Base-by-base conservation (phyloP, 2,797 vertebrate species). In the Microcaecilia unicolor region DNA sequence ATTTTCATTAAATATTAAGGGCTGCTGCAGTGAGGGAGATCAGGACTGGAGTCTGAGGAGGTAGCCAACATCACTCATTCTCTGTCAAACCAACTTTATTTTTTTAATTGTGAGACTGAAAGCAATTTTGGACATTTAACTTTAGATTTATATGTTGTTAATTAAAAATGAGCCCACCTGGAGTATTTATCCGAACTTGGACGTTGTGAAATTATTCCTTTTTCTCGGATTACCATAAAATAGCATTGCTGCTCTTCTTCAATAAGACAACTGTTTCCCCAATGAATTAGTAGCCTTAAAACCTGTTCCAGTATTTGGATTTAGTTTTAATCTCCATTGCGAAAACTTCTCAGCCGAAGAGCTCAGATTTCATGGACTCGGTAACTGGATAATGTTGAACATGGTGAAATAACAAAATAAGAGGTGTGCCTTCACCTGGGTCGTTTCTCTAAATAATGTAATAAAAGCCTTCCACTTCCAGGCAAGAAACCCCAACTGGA, bases 1-100 rank as follows among this genome's bases (percentile, higher is more conserved):
- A 66, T 66, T 76, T 67, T 55, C 79, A 72, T 85, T 75, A 80
- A 83, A 81, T 79, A 84, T 83, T 76, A 66, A 83, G 62, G 55
- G 58, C 42, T 53, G 55, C 33, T 65, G 59, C 51, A 54, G 67
- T 48, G 58, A 59, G 58, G 44, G 58, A 61, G 64, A 69, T n/a
- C n/a, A n/a, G n/a, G n/a, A n/a, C 61, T 58, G 44, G 67, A 63
- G 58, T 71, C 47, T 55, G 74, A 59, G 76, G 56, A 58, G 61
- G 34, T 64, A 46, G 48, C 44, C 31, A 34, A 41, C 59, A 35
- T 34, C 53, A 67, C n/a, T 67, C 61, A 58, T 29, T 70, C 72
- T 64, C 50, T 78, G 81, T 85, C 83, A 84, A 45, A 70, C 47
- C 68, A 71, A 15, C 5, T 2, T 30, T 10, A n/a, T n/a, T 11